These are phyloP conservation scores for Caenorhabditis sinica DNA, from an alignment of 2,888 invertebrate genomes.

Conservation along the genomic window DNA sequence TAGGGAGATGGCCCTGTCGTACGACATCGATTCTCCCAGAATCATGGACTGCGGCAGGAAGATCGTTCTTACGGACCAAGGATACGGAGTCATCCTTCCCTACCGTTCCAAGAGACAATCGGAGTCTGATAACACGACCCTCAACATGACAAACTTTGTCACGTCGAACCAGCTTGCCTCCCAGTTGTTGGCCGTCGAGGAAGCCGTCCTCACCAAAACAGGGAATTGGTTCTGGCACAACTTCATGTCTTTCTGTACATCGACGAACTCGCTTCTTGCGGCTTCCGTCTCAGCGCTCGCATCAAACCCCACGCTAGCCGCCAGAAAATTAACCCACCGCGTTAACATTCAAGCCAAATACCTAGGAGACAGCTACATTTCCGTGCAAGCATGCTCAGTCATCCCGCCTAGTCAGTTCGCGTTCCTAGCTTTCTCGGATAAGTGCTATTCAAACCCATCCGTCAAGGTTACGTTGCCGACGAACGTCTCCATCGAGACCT, in stretches of 20 bases:
- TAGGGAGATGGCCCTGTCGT: conserved; percentile 9
- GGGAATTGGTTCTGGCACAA: not conserved
- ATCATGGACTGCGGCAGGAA: not conserved
- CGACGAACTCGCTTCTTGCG: not conserved
- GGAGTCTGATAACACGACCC: not conserved
- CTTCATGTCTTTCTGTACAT: conserved; percentile 4
- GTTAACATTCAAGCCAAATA: conserved; percentile 24
- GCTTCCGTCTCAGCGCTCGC: not conserved
- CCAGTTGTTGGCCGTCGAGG: conserved; percentile 21
- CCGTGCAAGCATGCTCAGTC: not conserved
- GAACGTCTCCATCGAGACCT: not conserved
- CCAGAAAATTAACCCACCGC: not conserved
- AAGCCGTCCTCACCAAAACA: not conserved
- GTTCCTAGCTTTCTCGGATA: conserved; percentile 4
- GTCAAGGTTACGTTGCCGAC: not conserved
- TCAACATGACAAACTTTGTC: no score
- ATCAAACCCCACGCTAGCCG: not conserved
- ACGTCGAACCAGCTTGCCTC: conserved; percentile 23
- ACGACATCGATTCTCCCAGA: not conserved
- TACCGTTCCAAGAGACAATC: not conserved
- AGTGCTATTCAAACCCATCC: not conserved
- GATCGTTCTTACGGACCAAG: conserved; percentile 15
- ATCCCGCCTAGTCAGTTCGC: not conserved
- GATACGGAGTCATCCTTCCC: not conserved
- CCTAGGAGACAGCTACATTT: conserved; percentile 16